Evolutionary conservation across 2,888 invertebrate genomes (phyloP).

Genomic region (Neoascia interrupta): DNA sequence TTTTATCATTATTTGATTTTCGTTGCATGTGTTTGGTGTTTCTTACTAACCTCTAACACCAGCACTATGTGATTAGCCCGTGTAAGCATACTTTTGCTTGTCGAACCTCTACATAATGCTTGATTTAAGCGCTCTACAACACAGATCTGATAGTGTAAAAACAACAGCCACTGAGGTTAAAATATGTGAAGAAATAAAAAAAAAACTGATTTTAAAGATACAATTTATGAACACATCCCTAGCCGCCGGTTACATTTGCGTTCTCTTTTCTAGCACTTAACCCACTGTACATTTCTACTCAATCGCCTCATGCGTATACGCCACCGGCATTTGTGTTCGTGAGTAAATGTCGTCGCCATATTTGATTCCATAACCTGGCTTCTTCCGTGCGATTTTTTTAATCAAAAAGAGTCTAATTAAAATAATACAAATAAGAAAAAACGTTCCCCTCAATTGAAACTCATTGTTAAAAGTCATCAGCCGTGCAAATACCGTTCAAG

Average conservation of each 20-base stretch:
- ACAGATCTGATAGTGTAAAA: no score
- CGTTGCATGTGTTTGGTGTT: no score
- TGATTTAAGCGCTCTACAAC: no score
- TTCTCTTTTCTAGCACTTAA: slow-evolving; percentile 52
- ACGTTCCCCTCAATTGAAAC: slow-evolving; percentile 10
- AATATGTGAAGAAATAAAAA: no score
- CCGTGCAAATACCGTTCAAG: slow-evolving; percentile 26
- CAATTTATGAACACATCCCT: slow-evolving; percentile 34
- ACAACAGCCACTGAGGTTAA: no score
- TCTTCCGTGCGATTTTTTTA: slow-evolving; percentile 71
- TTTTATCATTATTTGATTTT: no score
- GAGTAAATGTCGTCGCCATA: slow-evolving; percentile 72
- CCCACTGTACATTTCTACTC: slow-evolving; percentile 23
- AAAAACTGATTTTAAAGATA: neutral
- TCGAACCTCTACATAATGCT: no score
- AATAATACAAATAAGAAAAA: slow-evolving; percentile 64
- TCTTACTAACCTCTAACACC: no score
- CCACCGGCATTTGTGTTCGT: slow-evolving; percentile 70
- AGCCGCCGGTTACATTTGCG: slow-evolving; percentile 1
- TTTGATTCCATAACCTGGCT: slow-evolving; percentile 74
- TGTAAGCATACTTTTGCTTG: no score
- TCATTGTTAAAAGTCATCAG: slow-evolving; percentile 25
- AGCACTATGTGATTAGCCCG: no score
- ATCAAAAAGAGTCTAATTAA: slow-evolving; percentile 61
- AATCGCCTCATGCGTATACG: slow-evolving; percentile 42